Conservation (phyloP, 53 echinoderm and acorn worm species). For the Crossaster papposus region DNA sequence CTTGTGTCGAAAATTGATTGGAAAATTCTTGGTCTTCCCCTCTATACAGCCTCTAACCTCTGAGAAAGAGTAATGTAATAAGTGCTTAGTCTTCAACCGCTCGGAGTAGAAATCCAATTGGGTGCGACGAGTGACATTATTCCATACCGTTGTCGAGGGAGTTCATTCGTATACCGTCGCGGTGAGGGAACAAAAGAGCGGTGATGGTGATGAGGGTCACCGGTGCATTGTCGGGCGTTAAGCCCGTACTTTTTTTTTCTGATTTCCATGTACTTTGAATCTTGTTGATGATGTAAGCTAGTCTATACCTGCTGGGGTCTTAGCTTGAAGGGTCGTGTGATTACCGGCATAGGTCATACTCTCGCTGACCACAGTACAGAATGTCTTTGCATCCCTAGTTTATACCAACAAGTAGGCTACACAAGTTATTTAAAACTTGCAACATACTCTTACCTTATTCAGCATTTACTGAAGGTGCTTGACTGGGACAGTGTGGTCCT, state of each 20-base stretch:
- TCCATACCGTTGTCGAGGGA: conserved; percentile 13
- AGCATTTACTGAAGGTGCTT: not conserved
- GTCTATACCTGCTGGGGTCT: too few species aligned
- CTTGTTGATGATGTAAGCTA: not conserved
- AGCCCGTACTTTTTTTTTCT: not conserved
- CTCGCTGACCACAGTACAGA: too few species aligned
- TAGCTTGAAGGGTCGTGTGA: too few species aligned
- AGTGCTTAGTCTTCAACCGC: not conserved
- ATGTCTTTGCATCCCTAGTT: too few species aligned
- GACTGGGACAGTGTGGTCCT: not conserved
- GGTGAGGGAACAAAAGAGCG: not conserved
- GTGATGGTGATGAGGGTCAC: conserved; percentile 5
- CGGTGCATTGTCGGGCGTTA: not conserved
- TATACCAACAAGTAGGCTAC: too few species aligned
- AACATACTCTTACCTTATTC: not conserved
- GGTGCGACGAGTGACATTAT: conserved; percentile 38
- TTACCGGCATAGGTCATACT: too few species aligned
- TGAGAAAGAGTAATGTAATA: conserved; percentile 17
- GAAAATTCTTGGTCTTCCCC: conserved; percentile 15
- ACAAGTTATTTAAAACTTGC: too few species aligned
- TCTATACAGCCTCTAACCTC: conserved; percentile 2
- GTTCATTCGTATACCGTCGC: conserved; percentile 31
- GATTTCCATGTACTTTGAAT: too few species aligned
- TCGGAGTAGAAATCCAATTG: conserved; percentile 19
- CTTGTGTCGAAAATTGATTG: conserved; percentile 30